Conservation (phyloP, 2,113 vertebrate genomes). For the Azemiops feae region DNA sequence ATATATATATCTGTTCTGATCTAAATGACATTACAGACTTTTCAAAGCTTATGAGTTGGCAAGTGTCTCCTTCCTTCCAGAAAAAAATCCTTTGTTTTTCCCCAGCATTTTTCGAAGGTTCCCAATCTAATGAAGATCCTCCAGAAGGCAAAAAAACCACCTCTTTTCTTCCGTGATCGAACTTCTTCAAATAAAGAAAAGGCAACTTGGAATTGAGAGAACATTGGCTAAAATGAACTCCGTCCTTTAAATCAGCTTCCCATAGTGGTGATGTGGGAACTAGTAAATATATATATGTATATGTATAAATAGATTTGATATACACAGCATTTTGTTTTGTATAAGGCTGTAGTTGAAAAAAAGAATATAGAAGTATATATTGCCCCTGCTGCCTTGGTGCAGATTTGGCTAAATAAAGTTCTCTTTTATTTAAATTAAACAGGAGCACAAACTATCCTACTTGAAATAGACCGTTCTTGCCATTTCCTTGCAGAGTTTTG, state of each 20-base stretch:
- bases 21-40: not conserved
- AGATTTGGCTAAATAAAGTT: conserved; percentile 40
- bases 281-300: conserved; percentile 67
- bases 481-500: conserved; percentile 53
- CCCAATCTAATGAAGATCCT: not conserved
- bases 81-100: not conserved
- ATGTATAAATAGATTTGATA: conserved; percentile 24
- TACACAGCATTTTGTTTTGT: conserved; percentile 42
- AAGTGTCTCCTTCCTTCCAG: not conserved
- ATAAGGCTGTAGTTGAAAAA: conserved; percentile 28
- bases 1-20: not conserved
- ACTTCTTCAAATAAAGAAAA: not conserved
- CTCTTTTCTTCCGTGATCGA: not conserved
- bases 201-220: not conserved
- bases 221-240: conserved; percentile 20
- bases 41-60: not conserved
- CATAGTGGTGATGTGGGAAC: conserved; percentile 53
- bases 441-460: conserved; percentile 62
- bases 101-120: not conserved
- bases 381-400: not conserved
- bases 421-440: conserved; percentile 41
- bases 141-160: too few relatives aligned
- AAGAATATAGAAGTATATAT: not conserved
- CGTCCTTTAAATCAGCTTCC: conserved; percentile 29
- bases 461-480: conserved; percentile 54